Evolutionary conservation across 2,113 vertebrate genomes (phyloP).

Genomic region (Hyaena hyaena): DNA sequence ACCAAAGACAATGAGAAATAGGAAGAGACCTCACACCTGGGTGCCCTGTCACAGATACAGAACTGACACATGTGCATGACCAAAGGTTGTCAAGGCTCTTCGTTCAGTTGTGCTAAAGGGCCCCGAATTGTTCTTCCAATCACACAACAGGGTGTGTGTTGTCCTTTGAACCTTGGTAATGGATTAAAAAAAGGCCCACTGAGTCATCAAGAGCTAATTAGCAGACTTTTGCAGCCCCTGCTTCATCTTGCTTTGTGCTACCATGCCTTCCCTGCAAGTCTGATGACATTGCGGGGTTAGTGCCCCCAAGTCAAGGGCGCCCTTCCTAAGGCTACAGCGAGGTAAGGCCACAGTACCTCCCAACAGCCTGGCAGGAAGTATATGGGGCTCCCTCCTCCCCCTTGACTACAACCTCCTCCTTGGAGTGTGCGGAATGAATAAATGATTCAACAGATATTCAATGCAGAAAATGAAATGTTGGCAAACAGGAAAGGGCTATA

Average conservation of each 20-base stretch:
- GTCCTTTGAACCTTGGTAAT: background rate
- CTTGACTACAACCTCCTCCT: background rate
- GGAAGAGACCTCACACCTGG: slow-evolving; percentile 60
- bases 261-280: background rate
- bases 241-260: slow-evolving; percentile 56
- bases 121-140: slow-evolving; percentile 67
- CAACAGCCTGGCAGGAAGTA: background rate
- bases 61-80: slow-evolving; percentile 73
- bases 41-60: slow-evolving; percentile 72
- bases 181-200: background rate
- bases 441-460: background rate
- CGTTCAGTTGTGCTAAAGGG: slow-evolving; percentile 72
- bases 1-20: slow-evolving; percentile 75
- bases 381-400: background rate
- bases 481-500: background rate
- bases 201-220: slow-evolving; percentile 63
- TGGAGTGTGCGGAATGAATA: background rate
- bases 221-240: slow-evolving; percentile 44
- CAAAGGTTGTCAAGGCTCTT: slow-evolving; percentile 1
- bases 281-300: background rate
- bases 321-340: slow-evolving; percentile 19
- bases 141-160: background rate
- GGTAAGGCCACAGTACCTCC: slow-evolving; percentile 25
- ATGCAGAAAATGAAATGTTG: slow-evolving; percentile 7
- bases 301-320: background rate